These are phyloP conservation scores for Chrysolina americana DNA, from an alignment of 2,888 invertebrate species.

Conservation along the genomic window DNA sequence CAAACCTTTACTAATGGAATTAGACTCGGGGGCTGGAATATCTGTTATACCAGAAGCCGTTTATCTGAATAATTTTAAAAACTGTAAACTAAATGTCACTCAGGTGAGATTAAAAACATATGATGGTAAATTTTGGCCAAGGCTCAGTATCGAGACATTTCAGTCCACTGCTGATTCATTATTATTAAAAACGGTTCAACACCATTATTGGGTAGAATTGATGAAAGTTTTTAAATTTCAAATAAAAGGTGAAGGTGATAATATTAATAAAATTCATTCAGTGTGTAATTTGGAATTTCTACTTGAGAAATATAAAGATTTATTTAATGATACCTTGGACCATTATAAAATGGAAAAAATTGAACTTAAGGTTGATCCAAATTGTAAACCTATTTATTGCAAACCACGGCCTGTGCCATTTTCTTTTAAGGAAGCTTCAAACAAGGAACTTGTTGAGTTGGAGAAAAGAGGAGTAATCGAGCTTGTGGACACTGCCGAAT, in stretches of 20 bases:
- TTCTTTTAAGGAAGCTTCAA: conserved; percentile 32
- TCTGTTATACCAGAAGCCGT: conserved; percentile 35
- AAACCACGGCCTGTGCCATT: too few species aligned
- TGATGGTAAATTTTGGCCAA: conserved; percentile 36
- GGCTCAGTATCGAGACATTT: conserved; percentile 26
- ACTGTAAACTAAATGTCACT: conserved; percentile 31
- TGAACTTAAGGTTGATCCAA: conserved; percentile 29
- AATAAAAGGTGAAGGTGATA: conserved; percentile 17
- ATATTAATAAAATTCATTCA: conserved; percentile 17
- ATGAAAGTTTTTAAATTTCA: conserved; percentile 29
- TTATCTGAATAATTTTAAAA: conserved; percentile 26
- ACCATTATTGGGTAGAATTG: conserved; percentile 35
- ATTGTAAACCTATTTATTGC: conserved; percentile 29
- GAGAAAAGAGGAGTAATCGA: conserved; percentile 30
- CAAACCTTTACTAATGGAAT: conserved; percentile 28
- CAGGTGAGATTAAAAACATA: conserved; percentile 35
- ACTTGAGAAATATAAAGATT: conserved; percentile 23
- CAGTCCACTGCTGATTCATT: conserved; percentile 29
- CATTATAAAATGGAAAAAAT: conserved; percentile 26
- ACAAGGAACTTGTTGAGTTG: conserved; percentile 32
- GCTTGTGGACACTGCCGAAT: conserved; percentile 30
- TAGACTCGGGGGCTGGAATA: conserved; percentile 40
- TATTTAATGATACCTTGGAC: conserved; percentile 24
- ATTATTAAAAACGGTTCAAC: conserved; percentile 35
- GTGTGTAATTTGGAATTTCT: conserved; percentile 13